phyloP scores from a whole-genome alignment of 2,888 invertebrate species.

The Megaustenia siamemsis region DNA sequence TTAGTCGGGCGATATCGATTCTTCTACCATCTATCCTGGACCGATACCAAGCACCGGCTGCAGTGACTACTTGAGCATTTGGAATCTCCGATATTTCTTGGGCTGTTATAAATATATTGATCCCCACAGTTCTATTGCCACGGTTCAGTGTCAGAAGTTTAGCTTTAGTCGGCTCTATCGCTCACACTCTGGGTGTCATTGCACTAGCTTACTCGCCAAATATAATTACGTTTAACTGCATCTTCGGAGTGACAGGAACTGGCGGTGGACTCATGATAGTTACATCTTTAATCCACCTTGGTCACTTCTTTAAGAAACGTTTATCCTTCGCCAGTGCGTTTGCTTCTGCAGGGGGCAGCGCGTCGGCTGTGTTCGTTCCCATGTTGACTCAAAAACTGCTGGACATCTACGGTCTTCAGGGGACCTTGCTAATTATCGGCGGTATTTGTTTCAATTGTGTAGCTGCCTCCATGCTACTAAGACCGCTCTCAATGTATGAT shows the following conservation, averaged over 20 bases:
- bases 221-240: conserved; percentile 10
- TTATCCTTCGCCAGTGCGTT: conserved; percentile 33
- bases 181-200: background rate
- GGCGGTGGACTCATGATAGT: conserved; percentile 21
- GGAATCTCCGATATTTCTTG: conserved; percentile 6
- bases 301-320: conserved; percentile 41
- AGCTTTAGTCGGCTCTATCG: background rate
- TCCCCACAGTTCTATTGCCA: conserved; percentile 14
- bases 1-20: conserved; percentile 16
- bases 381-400: background rate
- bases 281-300: conserved; percentile 22
- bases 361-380: background rate
- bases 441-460: conserved; percentile 15
- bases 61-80: conserved; percentile 37
- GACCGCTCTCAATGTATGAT: conserved; percentile 28
- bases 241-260: conserved; percentile 16
- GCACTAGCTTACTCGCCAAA: conserved; percentile 22
- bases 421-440: conserved; percentile 21
- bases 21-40: conserved; percentile 12
- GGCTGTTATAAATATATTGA: conserved; percentile 6
- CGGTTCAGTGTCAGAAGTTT: conserved; percentile 24
- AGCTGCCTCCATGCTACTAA: conserved; percentile 11
- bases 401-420: conserved; percentile 25
- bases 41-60: conserved; percentile 11
- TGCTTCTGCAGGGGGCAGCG: conserved; percentile 15